phyloP scores from a whole-genome alignment of 2,888 invertebrate species.

The Hedya salicella region DNA sequence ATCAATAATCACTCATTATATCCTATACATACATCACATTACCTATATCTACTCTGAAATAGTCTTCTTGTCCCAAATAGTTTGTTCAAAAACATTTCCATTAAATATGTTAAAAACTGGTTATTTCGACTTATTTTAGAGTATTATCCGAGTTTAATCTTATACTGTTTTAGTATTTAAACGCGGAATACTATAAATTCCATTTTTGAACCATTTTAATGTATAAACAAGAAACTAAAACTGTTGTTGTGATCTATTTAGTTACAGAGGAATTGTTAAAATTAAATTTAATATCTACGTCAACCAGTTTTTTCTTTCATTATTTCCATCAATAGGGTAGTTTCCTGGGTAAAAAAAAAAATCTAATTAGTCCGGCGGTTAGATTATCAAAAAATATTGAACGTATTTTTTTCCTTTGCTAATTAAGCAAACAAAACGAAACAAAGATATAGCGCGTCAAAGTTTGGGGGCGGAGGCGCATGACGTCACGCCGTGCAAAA shows the following conservation, averaged over 20 bases:
- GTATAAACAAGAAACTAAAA: conserved; percentile 49
- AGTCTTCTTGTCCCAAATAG: not conserved
- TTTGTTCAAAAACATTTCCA: not conserved
- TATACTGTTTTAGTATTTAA: not conserved
- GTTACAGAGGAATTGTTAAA: conserved; percentile 75
- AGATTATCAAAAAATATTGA: too few species aligned
- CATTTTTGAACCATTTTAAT: conserved; percentile 40
- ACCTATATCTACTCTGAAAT: not conserved
- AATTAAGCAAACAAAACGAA: too few species aligned
- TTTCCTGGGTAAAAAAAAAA: too few species aligned
- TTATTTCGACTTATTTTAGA: not conserved
- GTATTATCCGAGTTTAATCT: not conserved
- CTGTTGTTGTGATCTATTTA: conserved; percentile 73
- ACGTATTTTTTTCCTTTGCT: too few species aligned
- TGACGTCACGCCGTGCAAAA: too few species aligned
- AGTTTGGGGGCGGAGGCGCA: too few species aligned
- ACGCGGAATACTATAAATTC: conserved; percentile 3
- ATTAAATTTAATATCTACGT: conserved; percentile 76
- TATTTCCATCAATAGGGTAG: too few species aligned
- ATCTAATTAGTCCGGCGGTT: too few species aligned
- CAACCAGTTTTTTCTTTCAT: conserved; percentile 51
- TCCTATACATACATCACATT: conserved; percentile 7
- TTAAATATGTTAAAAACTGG: not conserved
- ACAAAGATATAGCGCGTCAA: too few species aligned
- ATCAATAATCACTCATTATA: conserved; percentile 40